Conservation (phyloP, 1,140 invertebrate genomes). For the Rhyacophila brunnea region DNA sequence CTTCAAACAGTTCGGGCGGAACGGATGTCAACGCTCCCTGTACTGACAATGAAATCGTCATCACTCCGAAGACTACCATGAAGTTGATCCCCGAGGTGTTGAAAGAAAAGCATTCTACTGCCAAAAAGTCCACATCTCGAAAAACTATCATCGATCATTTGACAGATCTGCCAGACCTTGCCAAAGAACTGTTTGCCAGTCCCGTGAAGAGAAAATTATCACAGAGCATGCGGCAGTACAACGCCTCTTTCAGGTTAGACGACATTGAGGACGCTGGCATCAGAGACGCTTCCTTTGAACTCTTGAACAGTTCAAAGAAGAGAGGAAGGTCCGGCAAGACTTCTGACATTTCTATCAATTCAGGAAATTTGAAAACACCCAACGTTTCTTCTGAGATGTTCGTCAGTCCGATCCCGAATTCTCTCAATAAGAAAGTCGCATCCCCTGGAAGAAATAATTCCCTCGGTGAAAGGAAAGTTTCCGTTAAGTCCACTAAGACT, state of each 20-base stretch:
- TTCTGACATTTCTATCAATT: constrained; percentile 35
- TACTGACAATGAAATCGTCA: constrained; percentile 36
- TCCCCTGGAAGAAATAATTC: no score
- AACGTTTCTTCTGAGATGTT: constrained; percentile 39
- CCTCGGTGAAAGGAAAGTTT: no score
- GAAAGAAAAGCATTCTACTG: constrained; percentile 52
- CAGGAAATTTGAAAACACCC: constrained; percentile 29
- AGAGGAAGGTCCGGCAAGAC: constrained; percentile 33
- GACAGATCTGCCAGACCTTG: constrained; percentile 44
- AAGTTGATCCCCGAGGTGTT: constrained; percentile 44
- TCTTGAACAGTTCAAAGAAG: constrained; percentile 33
- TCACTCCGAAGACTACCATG: constrained; percentile 46
- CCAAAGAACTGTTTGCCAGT: constrained; percentile 49
- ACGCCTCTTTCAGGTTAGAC: constrained; percentile 10
- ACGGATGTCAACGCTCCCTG: constrained; percentile 27
- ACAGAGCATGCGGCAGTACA: constrained; percentile 43
- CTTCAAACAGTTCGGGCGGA: constrained; percentile 24
- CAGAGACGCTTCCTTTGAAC: constrained; percentile 34
- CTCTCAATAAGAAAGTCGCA: neutral
- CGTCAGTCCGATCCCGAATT: constrained; percentile 40
- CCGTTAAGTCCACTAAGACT: constrained; percentile 22
- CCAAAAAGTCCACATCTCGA: constrained; percentile 48
- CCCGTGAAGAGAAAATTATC: constrained; percentile 52
- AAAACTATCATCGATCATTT: constrained; percentile 48
- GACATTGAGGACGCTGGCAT: constrained; percentile 23